phyloP scores from a whole-genome alignment of 2,797 vertebrate species.

The Protosalanx chinensis region DNA sequence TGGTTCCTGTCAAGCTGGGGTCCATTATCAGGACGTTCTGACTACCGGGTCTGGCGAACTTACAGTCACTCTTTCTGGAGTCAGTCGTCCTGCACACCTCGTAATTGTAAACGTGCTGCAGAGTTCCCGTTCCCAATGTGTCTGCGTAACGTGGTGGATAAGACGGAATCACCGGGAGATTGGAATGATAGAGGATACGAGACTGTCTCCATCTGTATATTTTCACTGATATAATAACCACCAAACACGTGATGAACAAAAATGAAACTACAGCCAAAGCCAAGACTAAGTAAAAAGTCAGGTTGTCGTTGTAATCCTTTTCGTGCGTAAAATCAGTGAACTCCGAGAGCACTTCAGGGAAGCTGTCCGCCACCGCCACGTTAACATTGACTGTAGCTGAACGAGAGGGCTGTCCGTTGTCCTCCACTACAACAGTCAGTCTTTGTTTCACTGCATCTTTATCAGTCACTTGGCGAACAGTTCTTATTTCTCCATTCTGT shows the following conservation, averaged over 20 bases:
- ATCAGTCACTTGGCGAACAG: slow-evolving; percentile 57
- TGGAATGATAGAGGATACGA: slow-evolving; percentile 39
- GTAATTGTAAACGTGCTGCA: slow-evolving; percentile 31
- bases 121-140: slow-evolving; percentile 13
- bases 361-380: slow-evolving; percentile 67
- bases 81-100: slow-evolving; percentile 28
- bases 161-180: slow-evolving; percentile 48
- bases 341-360: slow-evolving; percentile 66
- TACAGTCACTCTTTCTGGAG: slow-evolving; percentile 23
- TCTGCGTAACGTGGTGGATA: slow-evolving; percentile 35
- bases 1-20: slow-evolving; percentile 1
- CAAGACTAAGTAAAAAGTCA: slow-evolving; percentile 70
- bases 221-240: slow-evolving; percentile 52
- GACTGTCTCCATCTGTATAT: slow-evolving; percentile 58
- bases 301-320: slow-evolving; percentile 49
- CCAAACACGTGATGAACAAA: slow-evolving; percentile 57
- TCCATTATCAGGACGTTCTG: slow-evolving; percentile 18
- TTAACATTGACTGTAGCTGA: slow-evolving; percentile 70
- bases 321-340: slow-evolving; percentile 51
- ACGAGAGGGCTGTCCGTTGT: slow-evolving; percentile 76
- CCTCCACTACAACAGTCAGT: slow-evolving; percentile 67
- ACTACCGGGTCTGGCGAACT: slow-evolving; percentile 9
- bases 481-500: slow-evolving; percentile 57
- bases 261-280: slow-evolving; percentile 66
- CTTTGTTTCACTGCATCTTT: slow-evolving; percentile 65